Conservation (phyloP, 2,113 vertebrate genomes). For the Meriones unguiculatus region DNA sequence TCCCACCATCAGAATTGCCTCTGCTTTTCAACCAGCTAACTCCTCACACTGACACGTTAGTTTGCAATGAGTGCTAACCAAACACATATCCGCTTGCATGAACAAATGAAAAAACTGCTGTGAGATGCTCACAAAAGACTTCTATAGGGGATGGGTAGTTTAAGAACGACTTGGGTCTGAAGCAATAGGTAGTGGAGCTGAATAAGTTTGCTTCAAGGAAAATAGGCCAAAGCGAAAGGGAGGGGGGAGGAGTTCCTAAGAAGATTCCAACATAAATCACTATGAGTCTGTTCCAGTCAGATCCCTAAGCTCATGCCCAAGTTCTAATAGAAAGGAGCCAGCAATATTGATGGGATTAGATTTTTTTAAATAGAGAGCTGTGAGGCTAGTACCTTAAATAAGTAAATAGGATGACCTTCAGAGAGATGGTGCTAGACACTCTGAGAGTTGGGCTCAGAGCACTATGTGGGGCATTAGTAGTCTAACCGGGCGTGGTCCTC, state of each 20-base stretch:
- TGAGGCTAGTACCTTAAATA: neutral
- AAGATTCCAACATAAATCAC: slow-evolving; percentile 26
- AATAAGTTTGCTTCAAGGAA: slow-evolving; percentile 25
- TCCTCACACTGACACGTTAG: neutral
- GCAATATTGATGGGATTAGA: slow-evolving; percentile 43
- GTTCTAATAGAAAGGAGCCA: slow-evolving; percentile 8
- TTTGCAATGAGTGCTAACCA: neutral
- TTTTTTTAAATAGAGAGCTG: neutral
- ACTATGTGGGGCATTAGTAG: neutral
- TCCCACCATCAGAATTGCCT: neutral
- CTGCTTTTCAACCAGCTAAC: neutral
- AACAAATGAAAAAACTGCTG: neutral
- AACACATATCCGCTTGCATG: neutral
- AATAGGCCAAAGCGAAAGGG: neutral
- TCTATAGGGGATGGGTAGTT: neutral
- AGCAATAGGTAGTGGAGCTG: neutral
- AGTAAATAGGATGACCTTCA: neutral
- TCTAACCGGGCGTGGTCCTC: neutral
- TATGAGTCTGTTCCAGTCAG: neutral
- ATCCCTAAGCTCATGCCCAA: neutral
- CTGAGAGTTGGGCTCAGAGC: neutral
- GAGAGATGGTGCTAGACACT: neutral
- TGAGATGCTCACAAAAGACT: neutral
- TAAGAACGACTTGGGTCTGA: slow-evolving; percentile 7
- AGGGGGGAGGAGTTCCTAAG: neutral